Base-by-base conservation (phyloP, 2,113 vertebrate species). In the Hirundichthys speculiger region DNA sequence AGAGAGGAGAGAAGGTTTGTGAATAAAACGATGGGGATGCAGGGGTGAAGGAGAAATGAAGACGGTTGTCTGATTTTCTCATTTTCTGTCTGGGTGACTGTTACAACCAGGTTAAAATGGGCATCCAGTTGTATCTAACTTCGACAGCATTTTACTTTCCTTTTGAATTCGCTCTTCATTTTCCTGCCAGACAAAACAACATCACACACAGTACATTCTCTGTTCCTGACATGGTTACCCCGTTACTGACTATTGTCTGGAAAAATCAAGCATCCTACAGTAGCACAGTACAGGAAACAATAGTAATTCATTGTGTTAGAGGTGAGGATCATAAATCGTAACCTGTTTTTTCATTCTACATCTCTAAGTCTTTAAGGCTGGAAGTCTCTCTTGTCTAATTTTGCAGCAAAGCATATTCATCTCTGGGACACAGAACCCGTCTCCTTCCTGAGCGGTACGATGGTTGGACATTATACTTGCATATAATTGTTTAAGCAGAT, bases 71-170 rank as follows among this genome's bases (percentile, higher is more conserved):
- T 50, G 69, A 73, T 48, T 64, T 42, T 64, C 57, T 61, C 67
- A 75, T 80, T 70, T 79, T 79, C 79, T 74, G 74, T 75, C 75
- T 77, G 74, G 69, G 19, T 49, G 54, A 40, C 52, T 51, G 27
- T 39, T 59, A 47, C 58, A 55, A 67, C 68, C 56, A 3, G 13
- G 24, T 34, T 34, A 34, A 6, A 10, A 34, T 6, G 30, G 30
- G 11, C 1, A 34, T 10, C 30, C 22, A 3, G 7, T 18, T 24
- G 40, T 45, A 46, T 73, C 70, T 64, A 20, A 43, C 54, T 42
- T 34, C 27, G 24, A 27, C 65, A 1, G 27, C 42, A 42, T 11
- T 65, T 63, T 56, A 38, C 30, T 39, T 45, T 39, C 41, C 16
- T 62, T 27, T 53, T 38, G 20, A 47, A 47, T 16, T 39, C 16